Conservation (phyloP, 2,797 vertebrate genomes). For the Intellagama lesueurii region DNA sequence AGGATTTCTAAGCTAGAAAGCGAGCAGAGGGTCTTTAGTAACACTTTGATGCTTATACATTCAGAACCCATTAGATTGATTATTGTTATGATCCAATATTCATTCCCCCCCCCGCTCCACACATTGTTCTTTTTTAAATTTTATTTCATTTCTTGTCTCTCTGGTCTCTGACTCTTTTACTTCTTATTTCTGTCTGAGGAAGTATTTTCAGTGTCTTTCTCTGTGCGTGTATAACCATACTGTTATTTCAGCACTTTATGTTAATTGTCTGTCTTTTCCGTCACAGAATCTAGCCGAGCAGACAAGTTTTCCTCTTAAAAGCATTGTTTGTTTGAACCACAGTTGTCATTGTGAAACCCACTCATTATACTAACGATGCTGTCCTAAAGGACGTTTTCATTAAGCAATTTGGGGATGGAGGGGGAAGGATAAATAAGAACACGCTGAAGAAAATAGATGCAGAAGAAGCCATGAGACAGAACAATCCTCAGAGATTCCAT, state of each 20-base stretch:
- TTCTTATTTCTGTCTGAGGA: slow-evolving; percentile 2
- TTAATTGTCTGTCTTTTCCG: slow-evolving; percentile 44
- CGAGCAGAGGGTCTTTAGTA: neutral
- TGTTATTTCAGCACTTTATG: slow-evolving; percentile 15
- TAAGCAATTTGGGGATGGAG: slow-evolving; percentile 44
- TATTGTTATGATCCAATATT: neutral
- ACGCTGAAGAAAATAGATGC: slow-evolving; percentile 50
- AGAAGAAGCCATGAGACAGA: slow-evolving; percentile 47
- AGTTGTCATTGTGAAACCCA: slow-evolving; percentile 55
- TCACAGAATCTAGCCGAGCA: slow-evolving; percentile 41
- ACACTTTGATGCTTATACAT: neutral
- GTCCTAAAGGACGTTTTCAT: slow-evolving; percentile 57
- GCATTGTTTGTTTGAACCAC: slow-evolving; percentile 54
- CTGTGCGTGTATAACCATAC: neutral
- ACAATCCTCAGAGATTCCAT: slow-evolving; percentile 57
- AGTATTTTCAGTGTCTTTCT: neutral
- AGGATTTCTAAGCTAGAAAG: neutral
- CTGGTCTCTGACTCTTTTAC: neutral
- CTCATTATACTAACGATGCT: slow-evolving; percentile 53
- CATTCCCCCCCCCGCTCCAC: neutral
- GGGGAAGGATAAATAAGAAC: slow-evolving; percentile 32
- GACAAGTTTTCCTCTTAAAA: slow-evolving; percentile 57
- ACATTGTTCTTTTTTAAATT: neutral
- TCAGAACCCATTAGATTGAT: neutral
- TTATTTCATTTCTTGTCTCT: slow-evolving; percentile 8